Conservation (phyloP, 2,797 vertebrate species). For the Bradypodion pumilum region DNA sequence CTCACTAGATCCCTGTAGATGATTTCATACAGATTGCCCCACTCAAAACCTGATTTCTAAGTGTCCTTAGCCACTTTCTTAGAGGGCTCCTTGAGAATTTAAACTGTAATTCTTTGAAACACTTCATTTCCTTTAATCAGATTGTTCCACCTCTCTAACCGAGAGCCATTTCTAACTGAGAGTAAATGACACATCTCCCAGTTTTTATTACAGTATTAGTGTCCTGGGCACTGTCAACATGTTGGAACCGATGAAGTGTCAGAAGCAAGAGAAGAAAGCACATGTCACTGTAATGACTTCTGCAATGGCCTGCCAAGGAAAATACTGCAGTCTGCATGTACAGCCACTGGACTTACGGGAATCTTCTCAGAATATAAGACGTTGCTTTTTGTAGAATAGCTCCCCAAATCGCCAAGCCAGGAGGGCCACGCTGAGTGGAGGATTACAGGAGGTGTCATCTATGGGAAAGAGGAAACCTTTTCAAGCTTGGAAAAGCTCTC, state of each 20-base stretch:
- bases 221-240: slow-evolving; percentile 35
- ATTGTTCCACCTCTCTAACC: slow-evolving; percentile 43
- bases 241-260: slow-evolving; percentile 34
- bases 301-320: slow-evolving; percentile 43
- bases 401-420: background rate
- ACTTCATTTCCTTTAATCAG: slow-evolving; percentile 27
- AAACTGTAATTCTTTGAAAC: background rate
- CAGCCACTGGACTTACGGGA: background rate
- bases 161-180: slow-evolving; percentile 48
- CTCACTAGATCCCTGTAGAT: too few species aligned
- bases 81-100: background rate
- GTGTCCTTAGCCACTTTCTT: background rate
- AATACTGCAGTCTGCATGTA: background rate
- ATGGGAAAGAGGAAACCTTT: too few species aligned
- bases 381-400: too few species aligned
- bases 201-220: slow-evolving; percentile 51
- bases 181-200: slow-evolving; percentile 48
- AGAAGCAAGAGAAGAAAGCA: slow-evolving; percentile 43
- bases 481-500: too few species aligned
- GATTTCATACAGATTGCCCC: background rate
- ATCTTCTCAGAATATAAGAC: background rate
- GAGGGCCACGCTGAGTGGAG: background rate
- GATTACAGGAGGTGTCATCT: too few species aligned
- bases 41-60: background rate
- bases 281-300: background rate